Evolutionary conservation across 2,888 invertebrate genomes (phyloP), one percentile per base, ranked within the genome.

Genomic region (Galerucella nymphaeae): DNA sequence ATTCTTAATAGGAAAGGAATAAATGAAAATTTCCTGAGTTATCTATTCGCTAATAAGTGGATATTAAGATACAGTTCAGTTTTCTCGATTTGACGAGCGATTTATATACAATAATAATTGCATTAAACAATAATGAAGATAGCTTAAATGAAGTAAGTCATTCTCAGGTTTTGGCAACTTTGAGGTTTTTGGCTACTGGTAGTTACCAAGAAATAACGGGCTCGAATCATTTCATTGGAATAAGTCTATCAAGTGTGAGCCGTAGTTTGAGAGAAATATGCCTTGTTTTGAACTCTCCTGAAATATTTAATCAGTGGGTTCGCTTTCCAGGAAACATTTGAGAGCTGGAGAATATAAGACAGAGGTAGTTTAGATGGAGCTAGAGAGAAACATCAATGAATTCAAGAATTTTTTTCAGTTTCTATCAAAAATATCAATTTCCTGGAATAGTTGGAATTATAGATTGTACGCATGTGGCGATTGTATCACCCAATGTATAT

Each of bases 381-480:
- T 42, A 42, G 5, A 58, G 18, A 45, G 9, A 42, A 20, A 14
- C 41, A 38, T 30, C 5, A 30, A 42, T 42, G 13, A 42, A 42
- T 42, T 42, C 11, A 42, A 42, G 45, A n/a, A 63, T 63, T 63
- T 50, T 58, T 70, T 66, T 66, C 65, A 74, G 73, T 42, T 77
- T 77, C 61, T 75, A 57, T 70, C 45, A 71, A 30, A 71, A 70
- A 70, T 58, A 71, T 50, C n/a, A 67, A 14, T 67, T 75, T 53
- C 70, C 72, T 14, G 70, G 73, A 13, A 55, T 75, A 20, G 42
- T 75, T 16, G 73, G 73, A 1, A 13, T 20, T 38, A 63, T 73
- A 20, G 75, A 75, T 58, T 72, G 75, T 48, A 75, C 70, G 1
- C 75, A 72, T 75, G 63, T 75, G 2, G 76, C 77, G 13, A 77